Evolutionary conservation across 1,140 invertebrate species (phyloP).

Genomic region (Drosophila virilis): DNA sequence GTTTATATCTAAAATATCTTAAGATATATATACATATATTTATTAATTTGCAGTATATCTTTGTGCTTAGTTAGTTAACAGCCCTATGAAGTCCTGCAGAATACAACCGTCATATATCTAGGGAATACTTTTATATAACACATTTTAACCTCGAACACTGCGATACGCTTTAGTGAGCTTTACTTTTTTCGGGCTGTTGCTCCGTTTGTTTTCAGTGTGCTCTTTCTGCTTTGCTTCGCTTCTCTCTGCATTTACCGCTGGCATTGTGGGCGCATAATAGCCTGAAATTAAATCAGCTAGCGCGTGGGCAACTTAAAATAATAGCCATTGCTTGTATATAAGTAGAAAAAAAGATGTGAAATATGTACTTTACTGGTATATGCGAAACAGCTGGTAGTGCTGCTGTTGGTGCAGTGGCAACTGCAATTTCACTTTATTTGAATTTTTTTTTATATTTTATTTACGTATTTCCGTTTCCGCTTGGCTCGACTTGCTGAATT

Average conservation of each 20-base stretch:
- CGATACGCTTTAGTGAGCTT: slow-evolving; percentile 28
- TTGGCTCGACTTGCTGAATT: slow-evolving; percentile 54
- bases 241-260: slow-evolving; percentile 61
- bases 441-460: slow-evolving; percentile 12
- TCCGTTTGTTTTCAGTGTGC: slow-evolving; percentile 13
- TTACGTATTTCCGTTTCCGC: slow-evolving; percentile 67
- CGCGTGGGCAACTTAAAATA: slow-evolving; percentile 81
- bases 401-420: slow-evolving; percentile 3
- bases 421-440: slow-evolving; percentile 39
- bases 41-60: too few relatives aligned
- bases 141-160: slow-evolving; percentile 19
- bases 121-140: neutral
- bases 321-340: slow-evolving; percentile 81
- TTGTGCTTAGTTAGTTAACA: too few relatives aligned
- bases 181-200: slow-evolving; percentile 38
- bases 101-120: neutral
- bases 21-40: too few relatives aligned
- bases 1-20: too few relatives aligned
- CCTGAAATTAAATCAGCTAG: slow-evolving; percentile 79
- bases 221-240: slow-evolving; percentile 26
- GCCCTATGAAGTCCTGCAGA: too few relatives aligned
- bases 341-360: slow-evolving; percentile 52
- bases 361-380: slow-evolving; percentile 63
- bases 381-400: slow-evolving; percentile 41
- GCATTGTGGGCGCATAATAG: slow-evolving; percentile 79